phyloP scores from a whole-genome alignment of 2,888 invertebrate species.

The Allacma fusca region DNA sequence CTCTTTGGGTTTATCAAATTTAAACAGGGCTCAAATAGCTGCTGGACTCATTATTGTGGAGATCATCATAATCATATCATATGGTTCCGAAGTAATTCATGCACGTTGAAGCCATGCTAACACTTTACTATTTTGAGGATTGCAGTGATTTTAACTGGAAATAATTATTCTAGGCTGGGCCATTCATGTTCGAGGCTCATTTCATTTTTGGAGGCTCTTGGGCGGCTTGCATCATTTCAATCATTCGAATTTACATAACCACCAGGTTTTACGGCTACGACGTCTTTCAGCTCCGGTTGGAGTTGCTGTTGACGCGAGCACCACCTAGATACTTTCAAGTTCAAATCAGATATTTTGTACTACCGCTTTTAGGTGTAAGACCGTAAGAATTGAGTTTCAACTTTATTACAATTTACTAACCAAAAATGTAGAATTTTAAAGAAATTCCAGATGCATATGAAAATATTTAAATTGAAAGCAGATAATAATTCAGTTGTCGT shows the following conservation, averaged over 20 bases:
- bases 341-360: constrained; percentile 47
- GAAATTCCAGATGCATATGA: not conserved
- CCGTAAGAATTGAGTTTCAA: not conserved
- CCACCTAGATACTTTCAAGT: constrained; percentile 42
- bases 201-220: constrained; percentile 50
- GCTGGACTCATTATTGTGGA: constrained; percentile 2
- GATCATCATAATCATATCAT: not conserved
- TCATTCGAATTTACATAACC: constrained; percentile 41
- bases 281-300: constrained; percentile 46
- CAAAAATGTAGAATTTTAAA: not conserved
- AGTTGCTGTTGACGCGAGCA: constrained; percentile 44
- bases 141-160: no score
- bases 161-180: constrained; percentile 31
- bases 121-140: no score
- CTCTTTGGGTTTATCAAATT: not conserved
- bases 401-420: not conserved
- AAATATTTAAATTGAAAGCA: no score
- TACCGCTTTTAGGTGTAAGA: constrained; percentile 43
- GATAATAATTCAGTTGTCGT: no score
- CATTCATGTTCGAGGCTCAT: constrained; percentile 40
- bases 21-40: not conserved
- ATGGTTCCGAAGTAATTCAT: not conserved
- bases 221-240: constrained; percentile 44
- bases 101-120: no score
- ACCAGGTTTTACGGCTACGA: constrained; percentile 44